Conservation (phyloP, 1,140 invertebrate genomes). For the Centruroides vittatus region DNA sequence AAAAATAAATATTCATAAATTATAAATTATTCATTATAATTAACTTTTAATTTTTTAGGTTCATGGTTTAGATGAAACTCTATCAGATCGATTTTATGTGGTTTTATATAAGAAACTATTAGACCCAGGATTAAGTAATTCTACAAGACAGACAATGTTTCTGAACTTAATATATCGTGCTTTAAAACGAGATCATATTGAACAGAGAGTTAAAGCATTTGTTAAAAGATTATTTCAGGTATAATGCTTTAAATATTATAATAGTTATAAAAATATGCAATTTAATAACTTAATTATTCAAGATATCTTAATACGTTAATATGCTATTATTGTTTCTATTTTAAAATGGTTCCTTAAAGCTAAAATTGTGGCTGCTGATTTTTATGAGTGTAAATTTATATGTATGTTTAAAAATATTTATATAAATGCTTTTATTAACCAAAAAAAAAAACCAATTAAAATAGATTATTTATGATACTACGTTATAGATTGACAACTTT, state of each 20-base stretch:
- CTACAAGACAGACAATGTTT: conserved; percentile 62
- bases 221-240: conserved; percentile 79
- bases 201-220: conserved; percentile 60
- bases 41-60: conserved; percentile 3
- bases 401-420: too few relatives aligned
- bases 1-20: neutral
- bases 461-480: too few relatives aligned
- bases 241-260: neutral
- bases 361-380: too few relatives aligned
- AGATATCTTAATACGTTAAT: too few relatives aligned
- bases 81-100: conserved; percentile 61
- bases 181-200: conserved; percentile 57
- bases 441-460: too few relatives aligned
- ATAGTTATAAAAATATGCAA: too few relatives aligned
- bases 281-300: too few relatives aligned
- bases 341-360: too few relatives aligned
- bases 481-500: too few relatives aligned
- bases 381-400: too few relatives aligned
- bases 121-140: conserved; percentile 54
- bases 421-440: too few relatives aligned
- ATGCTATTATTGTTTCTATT: too few relatives aligned
- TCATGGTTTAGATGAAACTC: conserved; percentile 17
- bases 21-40: neutral
- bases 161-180: conserved; percentile 78
- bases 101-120: conserved; percentile 76